Percentiles rank a stretch among this genome's conserved stretches.
These are phyloP conservation scores for Cotesia chilonis DNA, from an alignment of 1,140 invertebrate genomes.

Conservation along the genomic window DNA sequence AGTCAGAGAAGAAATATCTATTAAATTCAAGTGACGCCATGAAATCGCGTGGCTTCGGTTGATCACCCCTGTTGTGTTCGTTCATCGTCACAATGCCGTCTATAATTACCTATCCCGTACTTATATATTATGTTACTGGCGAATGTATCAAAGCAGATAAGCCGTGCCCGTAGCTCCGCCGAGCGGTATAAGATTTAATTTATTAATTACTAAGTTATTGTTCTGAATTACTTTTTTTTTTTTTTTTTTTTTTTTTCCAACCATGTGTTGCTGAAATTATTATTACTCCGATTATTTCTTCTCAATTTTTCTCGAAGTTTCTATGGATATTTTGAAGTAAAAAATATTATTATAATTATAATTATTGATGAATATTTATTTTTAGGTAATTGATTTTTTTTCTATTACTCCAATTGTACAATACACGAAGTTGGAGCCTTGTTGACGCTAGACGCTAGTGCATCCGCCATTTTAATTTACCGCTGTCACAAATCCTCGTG, in stretches of 20 bases:
- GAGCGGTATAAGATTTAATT: too few relatives aligned
- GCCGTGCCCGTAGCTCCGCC: background rate
- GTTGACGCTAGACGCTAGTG: slow-evolving; percentile 9
- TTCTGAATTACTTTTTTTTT: too few relatives aligned
- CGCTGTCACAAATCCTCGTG: slow-evolving; percentile 12
- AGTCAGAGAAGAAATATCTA: background rate
- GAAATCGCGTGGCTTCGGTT: slow-evolving; percentile 43
- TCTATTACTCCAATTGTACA: background rate
- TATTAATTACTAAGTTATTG: too few relatives aligned
- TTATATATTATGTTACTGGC: slow-evolving; percentile 10
- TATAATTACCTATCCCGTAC: slow-evolving; percentile 52
- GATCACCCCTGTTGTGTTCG: slow-evolving; percentile 48
- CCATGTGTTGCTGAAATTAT: too few relatives aligned
- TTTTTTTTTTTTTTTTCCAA: too few relatives aligned
- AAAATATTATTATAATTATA: too few relatives aligned
- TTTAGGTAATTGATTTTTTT: background rate
- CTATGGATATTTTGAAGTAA: too few relatives aligned
- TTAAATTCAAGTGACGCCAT: slow-evolving; percentile 29
- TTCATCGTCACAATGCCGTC: slow-evolving; percentile 47
- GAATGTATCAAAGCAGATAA: background rate
- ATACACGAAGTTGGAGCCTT: background rate
- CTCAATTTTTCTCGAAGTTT: too few relatives aligned
- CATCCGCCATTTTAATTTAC: slow-evolving; percentile 15
- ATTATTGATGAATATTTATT: too few relatives aligned
- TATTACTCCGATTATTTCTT: too few relatives aligned